These are phyloP conservation scores for Chymomyza fuscimana DNA, from an alignment of 2,888 invertebrate species.

Conservation along the genomic window DNA sequence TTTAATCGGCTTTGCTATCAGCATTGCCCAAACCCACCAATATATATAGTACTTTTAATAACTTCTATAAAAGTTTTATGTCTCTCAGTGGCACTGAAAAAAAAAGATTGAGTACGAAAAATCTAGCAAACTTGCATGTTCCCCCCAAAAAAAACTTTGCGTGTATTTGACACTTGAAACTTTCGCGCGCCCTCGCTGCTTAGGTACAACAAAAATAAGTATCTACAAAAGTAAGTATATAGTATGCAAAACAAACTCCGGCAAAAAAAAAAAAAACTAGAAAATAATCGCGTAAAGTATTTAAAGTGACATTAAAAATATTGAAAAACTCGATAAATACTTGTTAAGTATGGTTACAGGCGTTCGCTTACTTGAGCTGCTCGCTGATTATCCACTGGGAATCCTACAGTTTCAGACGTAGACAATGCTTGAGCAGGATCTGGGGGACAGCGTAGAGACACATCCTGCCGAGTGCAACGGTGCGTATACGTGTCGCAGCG, in stretches of 20 bases:
- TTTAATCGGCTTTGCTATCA: neutral
- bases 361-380: constrained; percentile 7
- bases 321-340: constrained; percentile 76
- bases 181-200: constrained; percentile 39
- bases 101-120: constrained; percentile 21
- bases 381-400: constrained; percentile 10
- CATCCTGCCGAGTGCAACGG: constrained; percentile 15
- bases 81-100: constrained; percentile 52
- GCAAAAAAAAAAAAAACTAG: constrained; percentile 55
- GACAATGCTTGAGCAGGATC: neutral
- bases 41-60: constrained; percentile 63
- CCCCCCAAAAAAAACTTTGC: constrained; percentile 49
- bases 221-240: neutral
- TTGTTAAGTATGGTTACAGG: constrained; percentile 59
- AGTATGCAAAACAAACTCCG: constrained; percentile 21
- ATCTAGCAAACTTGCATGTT: constrained; percentile 14
- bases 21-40: constrained; percentile 24
- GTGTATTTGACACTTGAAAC: constrained; percentile 74
- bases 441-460: constrained; percentile 12
- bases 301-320: constrained; percentile 76
- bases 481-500: constrained; percentile 41
- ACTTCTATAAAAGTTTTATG: constrained; percentile 72
- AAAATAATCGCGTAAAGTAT: constrained; percentile 73
- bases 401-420: constrained; percentile 36
- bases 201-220: constrained; percentile 9